Evolutionary conservation across 2,797 vertebrate genomes (phyloP).

Genomic region (Malurus splendens): DNA sequence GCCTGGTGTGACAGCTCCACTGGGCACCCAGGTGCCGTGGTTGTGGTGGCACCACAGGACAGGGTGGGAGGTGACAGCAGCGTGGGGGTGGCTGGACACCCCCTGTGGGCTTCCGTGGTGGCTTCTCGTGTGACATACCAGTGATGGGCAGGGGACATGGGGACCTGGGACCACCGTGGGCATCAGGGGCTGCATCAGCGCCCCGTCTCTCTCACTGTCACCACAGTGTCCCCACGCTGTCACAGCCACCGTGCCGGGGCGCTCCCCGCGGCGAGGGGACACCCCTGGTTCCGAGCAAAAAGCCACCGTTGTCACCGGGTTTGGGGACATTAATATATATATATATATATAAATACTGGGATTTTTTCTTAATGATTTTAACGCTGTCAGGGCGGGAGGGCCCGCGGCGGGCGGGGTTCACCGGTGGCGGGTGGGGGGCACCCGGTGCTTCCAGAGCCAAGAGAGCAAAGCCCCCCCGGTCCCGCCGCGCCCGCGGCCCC

Average conservation of each 20-base stretch:
- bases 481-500: not conserved
- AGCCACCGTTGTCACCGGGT: not conserved
- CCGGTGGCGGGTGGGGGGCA: not conserved
- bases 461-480: not conserved
- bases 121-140: fast-evolving
- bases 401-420: not conserved
- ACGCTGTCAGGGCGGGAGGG: not conserved
- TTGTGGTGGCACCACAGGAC: not conserved
- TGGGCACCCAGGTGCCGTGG: not conserved
- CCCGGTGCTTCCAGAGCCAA: not conserved
- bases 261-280: fast-evolving
- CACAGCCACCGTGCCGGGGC: not conserved
- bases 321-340: not conserved
- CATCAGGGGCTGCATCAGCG: fast-evolving
- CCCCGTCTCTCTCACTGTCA: not conserved
- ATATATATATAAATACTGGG: not conserved
- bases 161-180: not conserved
- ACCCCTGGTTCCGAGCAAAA: not conserved
- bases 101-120: not conserved
- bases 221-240: not conserved
- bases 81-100: not conserved
- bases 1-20: not conserved
- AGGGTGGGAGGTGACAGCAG: not conserved
- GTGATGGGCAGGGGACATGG: fast-evolving
- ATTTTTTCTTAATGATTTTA: not conserved